Percentiles rank a stretch among this genome's conserved stretches.
phyloP scores from a whole-genome alignment of 2,113 vertebrate species.

The Gymnorhina tibicen region DNA sequence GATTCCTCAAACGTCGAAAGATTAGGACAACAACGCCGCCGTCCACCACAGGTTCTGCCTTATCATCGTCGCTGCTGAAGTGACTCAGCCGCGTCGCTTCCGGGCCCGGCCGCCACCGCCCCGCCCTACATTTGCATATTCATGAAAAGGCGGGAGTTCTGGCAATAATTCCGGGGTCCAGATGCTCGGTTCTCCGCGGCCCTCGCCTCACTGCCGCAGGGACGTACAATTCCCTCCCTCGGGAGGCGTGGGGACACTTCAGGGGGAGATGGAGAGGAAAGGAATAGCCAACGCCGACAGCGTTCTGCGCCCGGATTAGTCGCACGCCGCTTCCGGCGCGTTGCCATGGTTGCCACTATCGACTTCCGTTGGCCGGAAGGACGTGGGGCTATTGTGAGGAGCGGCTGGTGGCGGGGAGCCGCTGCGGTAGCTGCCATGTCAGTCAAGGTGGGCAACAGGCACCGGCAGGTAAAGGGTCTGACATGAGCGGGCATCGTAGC shows the following conservation, averaged over 20 bases:
- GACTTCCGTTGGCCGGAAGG: not conserved
- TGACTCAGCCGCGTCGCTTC: not conserved
- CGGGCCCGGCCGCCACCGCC: not conserved
- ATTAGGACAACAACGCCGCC: not conserved
- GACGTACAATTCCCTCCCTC: not conserved
- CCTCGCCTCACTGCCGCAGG: not conserved
- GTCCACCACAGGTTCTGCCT: slow-evolving; percentile 15
- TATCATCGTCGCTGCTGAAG: slow-evolving; percentile 20
- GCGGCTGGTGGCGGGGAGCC: not conserved
- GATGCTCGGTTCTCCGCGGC: not conserved
- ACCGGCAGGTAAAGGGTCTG: slow-evolving; percentile 14
- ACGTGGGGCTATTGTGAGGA: not conserved
- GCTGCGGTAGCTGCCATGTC: not conserved
- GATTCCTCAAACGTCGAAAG: not conserved
- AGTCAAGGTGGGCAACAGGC: not conserved
- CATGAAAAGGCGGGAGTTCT: not conserved
- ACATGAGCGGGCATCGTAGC: not conserved
- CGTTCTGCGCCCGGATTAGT: not conserved
- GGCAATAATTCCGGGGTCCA: not conserved
- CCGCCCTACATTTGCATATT: not conserved
- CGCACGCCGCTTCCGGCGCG: not conserved
- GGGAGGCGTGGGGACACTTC: not conserved
- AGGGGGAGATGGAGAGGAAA: not conserved
- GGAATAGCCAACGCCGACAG: not conserved
- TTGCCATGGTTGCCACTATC: not conserved